These are phyloP conservation scores for Liodrosophila aerea DNA, from an alignment of 2,888 invertebrate species.

Conservation along the genomic window DNA sequence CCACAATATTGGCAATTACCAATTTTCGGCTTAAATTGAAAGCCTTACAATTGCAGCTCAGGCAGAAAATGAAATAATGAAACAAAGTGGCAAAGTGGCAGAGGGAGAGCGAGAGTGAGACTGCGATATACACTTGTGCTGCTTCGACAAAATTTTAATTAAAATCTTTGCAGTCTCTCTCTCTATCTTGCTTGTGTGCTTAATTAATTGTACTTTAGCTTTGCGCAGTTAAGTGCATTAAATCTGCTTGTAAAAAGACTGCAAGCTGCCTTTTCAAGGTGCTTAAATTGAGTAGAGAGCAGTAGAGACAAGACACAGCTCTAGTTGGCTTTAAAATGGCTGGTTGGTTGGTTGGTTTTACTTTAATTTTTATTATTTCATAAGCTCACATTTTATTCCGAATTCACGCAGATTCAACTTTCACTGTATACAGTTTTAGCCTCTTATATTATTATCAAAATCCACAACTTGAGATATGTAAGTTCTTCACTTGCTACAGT, in stretches of 20 bases:
- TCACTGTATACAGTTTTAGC: no score
- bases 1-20: slow-evolving; percentile 64
- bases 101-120: background rate
- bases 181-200: slow-evolving; percentile 39
- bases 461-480: no score
- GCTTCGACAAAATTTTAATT: slow-evolving; percentile 70
- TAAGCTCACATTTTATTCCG: no score
- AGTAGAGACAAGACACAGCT: no score
- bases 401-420: no score
- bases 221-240: slow-evolving; percentile 43
- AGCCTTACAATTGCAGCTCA: slow-evolving; percentile 69
- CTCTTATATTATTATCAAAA: no score
- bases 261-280: slow-evolving; percentile 11
- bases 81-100: slow-evolving; percentile 45
- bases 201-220: slow-evolving; percentile 70
- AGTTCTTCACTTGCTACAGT: no score
- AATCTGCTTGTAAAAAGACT: slow-evolving; percentile 10
- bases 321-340: no score
- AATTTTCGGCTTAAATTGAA: slow-evolving; percentile 73
- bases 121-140: slow-evolving; percentile 44
- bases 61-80: slow-evolving; percentile 70
- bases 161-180: slow-evolving; percentile 56
- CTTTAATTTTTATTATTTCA: no score
- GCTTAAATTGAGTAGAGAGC: no score
- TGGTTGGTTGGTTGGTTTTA: no score